Percentiles rank a stretch among this genome's conserved stretches.
Evolutionary conservation across 2,113 vertebrate species (phyloP).

Genomic region (Sporophila hypoxantha): DNA sequence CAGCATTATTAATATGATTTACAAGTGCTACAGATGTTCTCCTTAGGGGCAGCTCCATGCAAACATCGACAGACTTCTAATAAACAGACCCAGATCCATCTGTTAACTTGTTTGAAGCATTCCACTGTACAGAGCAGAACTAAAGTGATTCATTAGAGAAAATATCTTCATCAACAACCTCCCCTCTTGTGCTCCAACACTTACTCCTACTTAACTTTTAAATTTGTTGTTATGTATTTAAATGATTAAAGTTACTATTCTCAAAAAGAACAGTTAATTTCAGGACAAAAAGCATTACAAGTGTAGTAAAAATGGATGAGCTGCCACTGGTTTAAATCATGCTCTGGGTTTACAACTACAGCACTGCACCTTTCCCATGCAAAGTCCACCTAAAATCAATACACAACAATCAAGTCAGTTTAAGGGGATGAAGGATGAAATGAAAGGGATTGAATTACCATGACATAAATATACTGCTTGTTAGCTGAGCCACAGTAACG

Average conservation of each 20-base stretch:
- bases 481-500: neutral
- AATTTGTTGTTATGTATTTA: neutral
- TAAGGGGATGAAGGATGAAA: neutral
- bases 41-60: neutral
- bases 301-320: neutral
- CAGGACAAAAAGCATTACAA: neutral
- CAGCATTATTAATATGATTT: neutral
- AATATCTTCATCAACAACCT: neutral
- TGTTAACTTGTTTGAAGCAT: neutral
- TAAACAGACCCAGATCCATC: neutral
- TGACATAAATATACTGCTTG: conserved; percentile 19
- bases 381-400: neutral
- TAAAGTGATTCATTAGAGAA: neutral
- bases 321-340: neutral
- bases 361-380: neutral
- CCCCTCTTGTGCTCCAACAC: neutral
- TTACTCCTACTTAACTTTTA: neutral
- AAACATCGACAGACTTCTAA: neutral
- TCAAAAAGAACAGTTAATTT: neutral
- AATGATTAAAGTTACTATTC: neutral
- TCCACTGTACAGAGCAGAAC: neutral
- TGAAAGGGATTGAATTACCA: conserved; percentile 7
- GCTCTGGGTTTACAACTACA: neutral
- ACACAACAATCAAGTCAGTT: neutral
- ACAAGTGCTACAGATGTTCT: conserved; percentile 1